Percentiles rank a stretch among this genome's conserved stretches.
Conservation (phyloP, 64 coral and sea anemone species). For the Dendrophyllia cribrosa region DNA sequence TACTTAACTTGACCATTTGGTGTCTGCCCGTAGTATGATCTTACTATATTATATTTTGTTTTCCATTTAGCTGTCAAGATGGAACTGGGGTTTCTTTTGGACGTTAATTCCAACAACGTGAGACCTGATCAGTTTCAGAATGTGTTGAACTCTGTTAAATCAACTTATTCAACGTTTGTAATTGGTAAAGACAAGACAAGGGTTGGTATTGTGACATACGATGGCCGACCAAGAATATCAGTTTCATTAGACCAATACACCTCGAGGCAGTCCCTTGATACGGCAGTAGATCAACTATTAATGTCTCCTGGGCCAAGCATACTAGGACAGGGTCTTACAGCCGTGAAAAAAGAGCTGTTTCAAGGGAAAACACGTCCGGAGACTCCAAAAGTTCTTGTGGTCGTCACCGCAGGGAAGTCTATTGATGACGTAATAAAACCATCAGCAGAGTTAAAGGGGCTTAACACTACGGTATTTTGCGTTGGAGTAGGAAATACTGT, state of each 20-base stretch:
- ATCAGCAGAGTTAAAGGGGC: constrained; percentile 51
- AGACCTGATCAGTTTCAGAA: constrained; percentile 53
- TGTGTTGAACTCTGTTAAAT: constrained; percentile 70
- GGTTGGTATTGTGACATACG: constrained; percentile 67
- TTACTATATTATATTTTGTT: not conserved
- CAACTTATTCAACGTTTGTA: constrained; percentile 59
- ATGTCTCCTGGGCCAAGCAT: constrained; percentile 33
- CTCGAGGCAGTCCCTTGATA: constrained; percentile 34
- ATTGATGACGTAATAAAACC: constrained; percentile 61
- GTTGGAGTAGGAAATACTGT: constrained; percentile 62
- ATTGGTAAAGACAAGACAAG: constrained; percentile 58
- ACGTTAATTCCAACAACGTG: constrained; percentile 54
- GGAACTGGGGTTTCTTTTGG: constrained; percentile 77
- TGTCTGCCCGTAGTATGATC: too few species aligned
- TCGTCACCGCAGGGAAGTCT: constrained; percentile 66
- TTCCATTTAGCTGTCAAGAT: constrained; percentile 63
- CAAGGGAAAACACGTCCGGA: constrained; percentile 57
- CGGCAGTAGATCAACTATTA: constrained; percentile 30
- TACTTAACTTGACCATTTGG: too few species aligned
- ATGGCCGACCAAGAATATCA: constrained; percentile 7
- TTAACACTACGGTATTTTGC: constrained; percentile 80
- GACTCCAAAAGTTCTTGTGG: constrained; percentile 71
- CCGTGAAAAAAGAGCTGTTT: constrained; percentile 59
- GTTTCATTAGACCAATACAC: constrained; percentile 51
- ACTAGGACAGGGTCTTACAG: constrained; percentile 47